Percentiles rank a stretch among this genome's conserved stretches.
phyloP scores from a whole-genome alignment of 1,140 invertebrate species.

The Ganaspis sp. region DNA sequence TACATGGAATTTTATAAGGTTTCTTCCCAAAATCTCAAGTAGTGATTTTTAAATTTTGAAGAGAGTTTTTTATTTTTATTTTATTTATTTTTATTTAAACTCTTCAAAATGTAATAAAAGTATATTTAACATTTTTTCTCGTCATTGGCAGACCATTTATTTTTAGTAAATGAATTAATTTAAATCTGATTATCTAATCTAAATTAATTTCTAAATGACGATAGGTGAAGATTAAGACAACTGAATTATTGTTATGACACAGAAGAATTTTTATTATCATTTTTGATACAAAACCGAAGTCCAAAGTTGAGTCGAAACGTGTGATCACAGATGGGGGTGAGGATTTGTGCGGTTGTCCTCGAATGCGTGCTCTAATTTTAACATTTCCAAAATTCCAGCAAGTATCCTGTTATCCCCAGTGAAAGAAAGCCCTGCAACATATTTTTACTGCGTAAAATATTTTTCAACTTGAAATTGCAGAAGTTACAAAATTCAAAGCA shows the following conservation, averaged over 20 bases:
- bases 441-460: slow-evolving; percentile 29
- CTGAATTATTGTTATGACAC: slow-evolving; percentile 70
- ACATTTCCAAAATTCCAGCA: slow-evolving; percentile 68
- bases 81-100: no score
- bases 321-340: slow-evolving; percentile 76
- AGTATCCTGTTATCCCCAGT: slow-evolving; percentile 62
- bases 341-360: slow-evolving; percentile 75
- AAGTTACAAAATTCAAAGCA: no score
- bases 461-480: not conserved
- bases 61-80: no score
- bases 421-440: slow-evolving; percentile 62
- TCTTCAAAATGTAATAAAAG: no score
- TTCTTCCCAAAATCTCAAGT: no score
- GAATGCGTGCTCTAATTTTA: slow-evolving; percentile 61
- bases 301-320: slow-evolving; percentile 73
- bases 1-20: no score
- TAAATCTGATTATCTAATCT: no score
- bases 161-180: no score
- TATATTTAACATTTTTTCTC: no score
- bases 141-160: no score
- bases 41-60: no score
- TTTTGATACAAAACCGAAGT: slow-evolving; percentile 75
- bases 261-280: slow-evolving; percentile 74
- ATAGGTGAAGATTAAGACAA: slow-evolving; percentile 39
- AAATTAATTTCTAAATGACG: not conserved